Base-by-base conservation (phyloP, 2,797 vertebrate species). In the Diplodus sargus region DNA sequence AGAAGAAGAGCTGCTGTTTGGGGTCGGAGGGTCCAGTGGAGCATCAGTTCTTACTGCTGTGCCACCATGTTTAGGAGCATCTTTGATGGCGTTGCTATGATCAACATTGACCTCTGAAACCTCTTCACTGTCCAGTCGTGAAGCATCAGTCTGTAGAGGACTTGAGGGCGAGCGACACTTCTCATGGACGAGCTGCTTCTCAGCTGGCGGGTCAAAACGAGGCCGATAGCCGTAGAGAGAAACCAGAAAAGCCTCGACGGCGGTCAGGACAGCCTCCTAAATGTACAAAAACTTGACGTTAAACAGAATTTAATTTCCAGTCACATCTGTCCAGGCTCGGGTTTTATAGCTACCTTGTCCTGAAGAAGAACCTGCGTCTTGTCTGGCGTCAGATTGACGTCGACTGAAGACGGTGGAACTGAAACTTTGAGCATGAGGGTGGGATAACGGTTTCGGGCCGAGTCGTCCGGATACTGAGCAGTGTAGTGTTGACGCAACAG, bases 381-480 rank as follows among this genome's bases (percentile, higher is more conserved):
- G 94, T 99, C 97, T 20, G 98, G 98, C 1, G 96, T 98, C 92
- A 99, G 57, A 80, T 99, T 99, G 65, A 99, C 95, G 65, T 99
- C 98, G 74, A 99, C 90, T 16, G 95, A 87, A 48, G 96, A 96
- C 13, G 96, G 87, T 30, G 97, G 93, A 70, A 98, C 94, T 13
- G 89, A 91, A 81, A 99, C 91, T 89, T 94, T 97, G 72, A 99
- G 89, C 94, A 98, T 94, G 63, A 97, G 94, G 76, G 94, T 87
- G 52, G 98, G 98, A 81, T 96, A 98, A 1, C 95, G 94, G 62
- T 76, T 95, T 61, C 93, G 94, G 78, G 92, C 83, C 1, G 92
- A 78, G 45, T 97, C 96, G 23, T 93, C 95, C 3, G 93, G 84
- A 22, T 85, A 95, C 83, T 95, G 95, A 75, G 94, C 79, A 11